Evolutionary conservation across 2,888 invertebrate species (phyloP).

Genomic region (Bedellia somnulentella): DNA sequence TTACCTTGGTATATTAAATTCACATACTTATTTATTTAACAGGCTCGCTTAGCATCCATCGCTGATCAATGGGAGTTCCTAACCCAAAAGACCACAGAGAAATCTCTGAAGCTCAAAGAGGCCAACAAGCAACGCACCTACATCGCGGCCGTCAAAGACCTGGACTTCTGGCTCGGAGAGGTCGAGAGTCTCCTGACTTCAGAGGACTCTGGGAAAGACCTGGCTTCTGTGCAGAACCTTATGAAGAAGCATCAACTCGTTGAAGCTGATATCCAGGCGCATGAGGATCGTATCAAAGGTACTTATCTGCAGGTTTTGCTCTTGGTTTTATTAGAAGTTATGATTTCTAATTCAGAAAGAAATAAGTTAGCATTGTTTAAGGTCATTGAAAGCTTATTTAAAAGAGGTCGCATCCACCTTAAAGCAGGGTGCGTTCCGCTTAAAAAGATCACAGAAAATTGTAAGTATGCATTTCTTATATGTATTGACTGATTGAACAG

Average conservation of each 20-base stretch:
- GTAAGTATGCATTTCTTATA: no score
- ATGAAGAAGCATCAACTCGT: conserved; percentile 98
- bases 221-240: conserved; percentile 97
- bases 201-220: conserved; percentile 96
- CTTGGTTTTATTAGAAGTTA: no score
- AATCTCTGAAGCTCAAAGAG: conserved; percentile 96
- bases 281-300: conserved; percentile 91
- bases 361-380: no score
- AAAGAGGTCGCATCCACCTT: no score
- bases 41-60: conserved; percentile 81
- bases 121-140: conserved; percentile 99
- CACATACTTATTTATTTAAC: no score
- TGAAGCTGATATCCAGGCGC: conserved; percentile 96
- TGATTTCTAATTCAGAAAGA: no score
- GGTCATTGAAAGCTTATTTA: no score
- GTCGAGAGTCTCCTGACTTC: conserved; percentile 91
- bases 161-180: conserved; percentile 99
- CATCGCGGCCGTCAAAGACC: conserved; percentile 98
- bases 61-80: conserved; percentile 98
- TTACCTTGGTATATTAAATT: no score
- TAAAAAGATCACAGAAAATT: no score
- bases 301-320: conserved; percentile 5
- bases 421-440: no score
- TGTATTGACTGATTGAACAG: no score
- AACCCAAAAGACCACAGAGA: conserved; percentile 97